phyloP scores from a whole-genome alignment of 2,888 invertebrate genomes.

The Pseudoips prasinana region DNA sequence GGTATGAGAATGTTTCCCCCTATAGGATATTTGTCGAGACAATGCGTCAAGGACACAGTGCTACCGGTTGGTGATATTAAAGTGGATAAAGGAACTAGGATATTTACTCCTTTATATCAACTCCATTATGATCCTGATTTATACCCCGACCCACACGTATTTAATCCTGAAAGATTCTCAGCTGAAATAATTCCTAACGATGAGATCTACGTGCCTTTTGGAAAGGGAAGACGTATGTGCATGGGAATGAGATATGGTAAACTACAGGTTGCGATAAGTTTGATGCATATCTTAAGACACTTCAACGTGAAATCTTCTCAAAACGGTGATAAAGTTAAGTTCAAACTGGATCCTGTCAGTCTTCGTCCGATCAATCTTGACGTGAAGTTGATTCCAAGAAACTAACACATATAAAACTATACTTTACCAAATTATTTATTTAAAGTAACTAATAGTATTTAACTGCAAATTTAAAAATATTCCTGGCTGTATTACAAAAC shows the following conservation, averaged over 20 bases:
- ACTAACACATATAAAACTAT: no score
- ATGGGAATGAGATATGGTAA: constrained; percentile 58
- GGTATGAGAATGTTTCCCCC: constrained; percentile 52
- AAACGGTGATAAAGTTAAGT: constrained; percentile 32
- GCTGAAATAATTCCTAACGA: constrained; percentile 37
- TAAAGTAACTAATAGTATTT: no score
- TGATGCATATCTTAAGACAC: constrained; percentile 41
- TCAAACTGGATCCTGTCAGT: constrained; percentile 38
- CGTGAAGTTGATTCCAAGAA: constrained; percentile 37
- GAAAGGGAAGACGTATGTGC: constrained; percentile 65
- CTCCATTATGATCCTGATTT: constrained; percentile 62
- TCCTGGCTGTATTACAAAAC: no score
- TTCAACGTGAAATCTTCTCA: constrained; percentile 37
- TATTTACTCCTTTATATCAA: constrained; percentile 51
- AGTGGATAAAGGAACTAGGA: constrained; percentile 49
- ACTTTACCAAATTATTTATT: no score
- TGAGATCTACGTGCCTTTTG: constrained; percentile 62
- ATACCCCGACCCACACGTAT: constrained; percentile 62
- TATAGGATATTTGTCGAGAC: constrained; percentile 44
- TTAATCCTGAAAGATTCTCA: constrained; percentile 63
- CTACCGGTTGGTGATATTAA: constrained; percentile 55
- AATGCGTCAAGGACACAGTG: constrained; percentile 44
- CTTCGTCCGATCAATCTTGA: constrained; percentile 40
- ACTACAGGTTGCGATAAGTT: constrained; percentile 44
- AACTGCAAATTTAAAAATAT: no score